phyloP scores from a whole-genome alignment of 1,140 invertebrate species.

The Apocrypta bakeri region DNA sequence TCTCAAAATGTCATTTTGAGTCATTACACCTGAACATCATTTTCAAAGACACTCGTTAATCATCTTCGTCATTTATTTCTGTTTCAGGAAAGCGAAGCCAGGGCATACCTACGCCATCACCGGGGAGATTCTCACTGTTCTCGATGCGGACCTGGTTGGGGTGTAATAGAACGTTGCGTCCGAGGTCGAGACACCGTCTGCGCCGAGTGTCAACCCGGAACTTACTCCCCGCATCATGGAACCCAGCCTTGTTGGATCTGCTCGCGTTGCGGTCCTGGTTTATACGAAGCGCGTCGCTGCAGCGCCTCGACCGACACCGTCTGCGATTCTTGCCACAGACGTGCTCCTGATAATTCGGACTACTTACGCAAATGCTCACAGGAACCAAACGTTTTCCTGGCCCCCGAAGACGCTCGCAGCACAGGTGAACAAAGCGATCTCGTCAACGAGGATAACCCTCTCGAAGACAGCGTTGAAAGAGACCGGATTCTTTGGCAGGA shows the following conservation, averaged over 20 bases:
- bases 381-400: conserved; percentile 64
- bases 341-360: conserved; percentile 65
- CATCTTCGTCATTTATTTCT: not conserved
- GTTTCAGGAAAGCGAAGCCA: conserved; percentile 60
- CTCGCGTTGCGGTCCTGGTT: conserved; percentile 72
- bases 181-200: conserved; percentile 70
- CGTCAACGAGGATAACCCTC: conserved; percentile 61
- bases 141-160: conserved; percentile 73
- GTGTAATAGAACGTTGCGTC: conserved; percentile 68
- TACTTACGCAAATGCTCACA: conserved; percentile 65
- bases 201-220: conserved; percentile 66
- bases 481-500: conserved; percentile 64
- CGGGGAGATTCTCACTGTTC: conserved; percentile 65
- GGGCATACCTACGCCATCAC: conserved; percentile 69
- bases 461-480: conserved; percentile 56
- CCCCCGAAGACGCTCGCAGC: conserved; percentile 68
- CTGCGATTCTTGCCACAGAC: conserved; percentile 73
- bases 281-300: conserved; percentile 74
- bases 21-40: not conserved
- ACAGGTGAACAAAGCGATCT: conserved; percentile 70
- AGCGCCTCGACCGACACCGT: conserved; percentile 70
- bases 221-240: conserved; percentile 73
- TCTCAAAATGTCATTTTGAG: too few species aligned
- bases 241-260: conserved; percentile 73
- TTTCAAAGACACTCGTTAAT: too few species aligned